phyloP scores from a whole-genome alignment of 2,113 vertebrate genomes.

The Sakesphorus luctuosus region DNA sequence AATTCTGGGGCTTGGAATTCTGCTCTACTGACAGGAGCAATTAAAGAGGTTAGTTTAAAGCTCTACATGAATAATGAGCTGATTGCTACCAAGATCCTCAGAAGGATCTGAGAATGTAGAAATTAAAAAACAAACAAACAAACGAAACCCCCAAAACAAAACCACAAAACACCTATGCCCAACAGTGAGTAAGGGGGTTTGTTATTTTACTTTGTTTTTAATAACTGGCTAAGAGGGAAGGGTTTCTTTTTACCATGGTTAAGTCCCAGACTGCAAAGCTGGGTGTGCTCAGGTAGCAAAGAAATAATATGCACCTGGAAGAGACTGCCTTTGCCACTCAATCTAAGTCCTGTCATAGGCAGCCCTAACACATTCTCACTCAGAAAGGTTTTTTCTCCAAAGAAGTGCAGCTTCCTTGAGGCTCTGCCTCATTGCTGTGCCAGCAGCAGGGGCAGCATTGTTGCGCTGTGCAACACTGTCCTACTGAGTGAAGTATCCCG shows the following conservation, averaged over 20 bases:
- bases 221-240: not conserved
- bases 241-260: not conserved
- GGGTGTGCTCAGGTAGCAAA: not conserved
- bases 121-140: not conserved
- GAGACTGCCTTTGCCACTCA: not conserved
- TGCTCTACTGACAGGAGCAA: not conserved
- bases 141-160: not conserved
- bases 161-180: not conserved
- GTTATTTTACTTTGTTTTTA: not conserved
- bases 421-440: not conserved
- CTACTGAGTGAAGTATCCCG: rapidly evolving
- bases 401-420: not conserved
- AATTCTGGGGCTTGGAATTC: not conserved
- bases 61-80: not conserved
- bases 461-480: rapidly evolving
- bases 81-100: not conserved
- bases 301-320: not conserved
- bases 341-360: not conserved
- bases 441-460: not conserved
- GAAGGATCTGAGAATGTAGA: not conserved
- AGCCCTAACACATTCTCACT: not conserved
- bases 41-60: not conserved
- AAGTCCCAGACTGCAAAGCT: not conserved
- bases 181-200: not conserved
- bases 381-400: not conserved